Base-by-base conservation (phyloP, 2,797 vertebrate species). In the Pipistrellus pygmaeus region DNA sequence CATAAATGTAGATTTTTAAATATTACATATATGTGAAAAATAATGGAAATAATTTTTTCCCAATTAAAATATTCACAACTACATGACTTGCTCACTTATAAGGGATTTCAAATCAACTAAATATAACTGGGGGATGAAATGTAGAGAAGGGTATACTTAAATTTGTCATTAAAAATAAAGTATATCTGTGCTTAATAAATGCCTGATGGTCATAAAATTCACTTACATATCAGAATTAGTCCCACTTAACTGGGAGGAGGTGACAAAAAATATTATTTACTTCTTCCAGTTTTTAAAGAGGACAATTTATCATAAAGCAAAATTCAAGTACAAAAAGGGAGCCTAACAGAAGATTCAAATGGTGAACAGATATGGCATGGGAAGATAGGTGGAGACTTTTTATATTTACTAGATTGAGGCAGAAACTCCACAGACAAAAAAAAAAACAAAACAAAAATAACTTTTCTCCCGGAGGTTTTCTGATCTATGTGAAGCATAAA, bases 21-120 rank as follows among this genome's bases (percentile, higher is more conserved):
- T 60, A 55, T 51, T 6, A 82, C n/a, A 83, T 10, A 94, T 57
- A 64, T n/a, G 14, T 11, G 51, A 84, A 96, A 95, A 75, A 11
- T 44, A 94, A 75, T 35, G 38, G 35, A 95, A 93, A 92, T 1
- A 44, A 44, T 57, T 57, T 32, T 66, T 88, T 93, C n/a, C 46
- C 76, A 95, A 72, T 92, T 83, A 92, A 92, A 68, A 83, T 69
- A 91, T 21, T 35, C 38, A 55, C 15, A 84, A 51, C 20, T 75
- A 89, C 8, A 71, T 51, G 27, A 80, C 15, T 12, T 82, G 12
- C 8, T 92, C 30, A 75, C 76, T 82, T 77, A 41, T 92, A 23
- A 81, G 60, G 18, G 91, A 94, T 85, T 82, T 92, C 55, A 93
- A 85, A 73, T 83, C 71, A 84, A 88, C 46, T 57, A 81, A 78